Percentiles rank a stretch among this genome's conserved stretches.
These are phyloP conservation scores for Acridotheres tristis DNA, from an alignment of 2,797 vertebrate species.

Conservation along the genomic window DNA sequence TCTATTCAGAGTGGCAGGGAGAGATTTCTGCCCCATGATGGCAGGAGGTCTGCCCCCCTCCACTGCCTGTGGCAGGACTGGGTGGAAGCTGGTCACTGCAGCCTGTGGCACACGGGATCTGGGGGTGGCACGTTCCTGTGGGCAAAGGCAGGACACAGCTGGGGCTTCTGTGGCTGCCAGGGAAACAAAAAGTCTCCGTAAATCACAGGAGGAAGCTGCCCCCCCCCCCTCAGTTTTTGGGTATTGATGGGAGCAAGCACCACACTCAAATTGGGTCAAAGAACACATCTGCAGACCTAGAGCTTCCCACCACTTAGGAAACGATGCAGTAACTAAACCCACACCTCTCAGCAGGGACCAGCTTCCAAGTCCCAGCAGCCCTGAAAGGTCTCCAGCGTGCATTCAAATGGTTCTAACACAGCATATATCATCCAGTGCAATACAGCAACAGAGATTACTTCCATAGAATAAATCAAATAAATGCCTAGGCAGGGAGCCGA, in stretches of 20 bases:
- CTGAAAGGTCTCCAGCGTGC: neutral
- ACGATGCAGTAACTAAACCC: neutral
- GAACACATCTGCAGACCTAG: neutral
- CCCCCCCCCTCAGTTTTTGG: neutral
- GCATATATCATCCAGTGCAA: neutral
- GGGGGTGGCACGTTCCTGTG: fast-evolving
- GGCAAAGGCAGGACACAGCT: neutral
- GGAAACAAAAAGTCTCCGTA: neutral
- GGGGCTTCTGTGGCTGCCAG: neutral
- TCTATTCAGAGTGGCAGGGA: neutral
- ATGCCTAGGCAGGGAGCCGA: neutral
- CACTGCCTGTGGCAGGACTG: neutral
- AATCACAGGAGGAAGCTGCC: neutral
- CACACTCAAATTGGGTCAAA: neutral
- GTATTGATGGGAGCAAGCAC: neutral
- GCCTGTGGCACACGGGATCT: neutral
- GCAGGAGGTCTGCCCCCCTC: neutral
- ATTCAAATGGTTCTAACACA: neutral
- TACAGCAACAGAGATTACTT: neutral
- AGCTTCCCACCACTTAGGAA: neutral
- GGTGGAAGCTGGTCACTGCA: neutral
- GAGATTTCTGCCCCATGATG: neutral
- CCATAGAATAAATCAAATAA: neutral
- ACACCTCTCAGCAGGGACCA: neutral
- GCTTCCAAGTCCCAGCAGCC: neutral